Evolutionary conservation across 2,888 invertebrate genomes (phyloP).

Genomic region (Hyposoter dolosus): DNA sequence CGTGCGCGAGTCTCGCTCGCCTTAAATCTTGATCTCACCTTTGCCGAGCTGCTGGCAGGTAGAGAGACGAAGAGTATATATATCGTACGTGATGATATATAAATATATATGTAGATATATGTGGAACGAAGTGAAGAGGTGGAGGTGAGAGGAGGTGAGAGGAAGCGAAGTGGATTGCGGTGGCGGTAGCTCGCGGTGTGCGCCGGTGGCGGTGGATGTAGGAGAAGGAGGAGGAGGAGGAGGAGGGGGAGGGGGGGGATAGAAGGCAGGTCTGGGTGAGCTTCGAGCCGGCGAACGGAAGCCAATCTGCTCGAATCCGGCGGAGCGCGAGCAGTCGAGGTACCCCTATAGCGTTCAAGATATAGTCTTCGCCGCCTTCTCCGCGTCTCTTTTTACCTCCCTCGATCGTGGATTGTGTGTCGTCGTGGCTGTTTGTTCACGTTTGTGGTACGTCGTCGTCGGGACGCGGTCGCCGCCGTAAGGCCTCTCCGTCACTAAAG

Average conservation of each 20-base stretch:
- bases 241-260: slow-evolving; percentile 76
- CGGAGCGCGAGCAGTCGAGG: slow-evolving; percentile 82
- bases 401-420: slow-evolving; percentile 46
- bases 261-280: slow-evolving; percentile 83
- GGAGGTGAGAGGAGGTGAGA: slow-evolving; percentile 61
- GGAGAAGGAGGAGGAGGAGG: slow-evolving; percentile 76
- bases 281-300: slow-evolving; percentile 83
- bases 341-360: slow-evolving; percentile 69
- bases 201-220: slow-evolving; percentile 69
- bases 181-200: slow-evolving; percentile 62
- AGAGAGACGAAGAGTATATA: slow-evolving; percentile 36
- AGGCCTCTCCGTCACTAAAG: slow-evolving; percentile 32
- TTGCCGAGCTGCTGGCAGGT: slow-evolving; percentile 69
- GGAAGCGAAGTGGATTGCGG: slow-evolving; percentile 63
- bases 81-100: slow-evolving; percentile 8
- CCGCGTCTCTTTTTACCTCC: slow-evolving; percentile 59
- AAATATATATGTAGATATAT: background rate
- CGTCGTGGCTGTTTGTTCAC: slow-evolving; percentile 33
- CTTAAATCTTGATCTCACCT: slow-evolving; percentile 84
- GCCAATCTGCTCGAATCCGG: slow-evolving; percentile 84
- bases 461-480: slow-evolving; percentile 22
- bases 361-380: slow-evolving; percentile 66
- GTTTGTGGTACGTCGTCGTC: slow-evolving; percentile 52
- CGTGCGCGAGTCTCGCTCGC: slow-evolving; percentile 75
- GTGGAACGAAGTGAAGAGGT: slow-evolving; percentile 60